phyloP scores from a whole-genome alignment of 1,140 invertebrate genomes.

The Eubasilissa regina region DNA sequence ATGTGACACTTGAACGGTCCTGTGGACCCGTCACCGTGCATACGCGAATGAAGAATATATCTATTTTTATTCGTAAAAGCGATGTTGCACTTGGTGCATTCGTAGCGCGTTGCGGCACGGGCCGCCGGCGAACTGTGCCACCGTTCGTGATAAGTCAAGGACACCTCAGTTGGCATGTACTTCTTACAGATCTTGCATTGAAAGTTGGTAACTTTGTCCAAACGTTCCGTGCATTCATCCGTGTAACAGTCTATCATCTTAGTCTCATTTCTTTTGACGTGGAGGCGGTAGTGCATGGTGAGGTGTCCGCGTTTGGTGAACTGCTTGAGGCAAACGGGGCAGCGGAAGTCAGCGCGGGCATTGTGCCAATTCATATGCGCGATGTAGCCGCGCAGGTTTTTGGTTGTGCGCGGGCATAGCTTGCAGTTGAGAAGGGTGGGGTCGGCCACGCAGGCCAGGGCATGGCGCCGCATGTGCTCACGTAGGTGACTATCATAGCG shows the following conservation, averaged over 20 bases:
- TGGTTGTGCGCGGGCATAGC: conserved; percentile 67
- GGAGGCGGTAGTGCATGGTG: conserved; percentile 68
- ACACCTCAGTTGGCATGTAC: conserved; percentile 66
- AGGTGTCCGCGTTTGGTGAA: conserved; percentile 67
- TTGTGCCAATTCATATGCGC: conserved; percentile 70
- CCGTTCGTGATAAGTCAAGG: conserved; percentile 66
- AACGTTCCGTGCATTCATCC: conserved; percentile 51
- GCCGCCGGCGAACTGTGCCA: conserved; percentile 67
- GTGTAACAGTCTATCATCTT: conserved; percentile 10
- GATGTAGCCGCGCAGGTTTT: conserved; percentile 68
- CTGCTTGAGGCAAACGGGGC: conserved; percentile 68
- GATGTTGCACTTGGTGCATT: conserved; percentile 66
- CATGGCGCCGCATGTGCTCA: conserved; percentile 69
- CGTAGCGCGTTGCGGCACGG: conserved; percentile 64
- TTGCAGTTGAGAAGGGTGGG: conserved; percentile 66
- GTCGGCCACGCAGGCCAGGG: conserved; percentile 66
- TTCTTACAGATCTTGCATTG: conserved; percentile 68
- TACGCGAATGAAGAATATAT: conserved; percentile 65
- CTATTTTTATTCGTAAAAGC: conserved; percentile 68
- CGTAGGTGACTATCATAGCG: conserved; percentile 68
- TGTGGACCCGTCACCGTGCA: conserved; percentile 65
- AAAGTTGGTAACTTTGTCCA: conserved; percentile 55
- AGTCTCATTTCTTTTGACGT: conserved; percentile 62
- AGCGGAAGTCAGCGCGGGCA: conserved; percentile 68
- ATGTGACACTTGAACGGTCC: conserved; percentile 67